Percentiles rank a stretch among this genome's conserved stretches.
phyloP scores from a whole-genome alignment of 2,113 vertebrate genomes.

The Uria lomvia region DNA sequence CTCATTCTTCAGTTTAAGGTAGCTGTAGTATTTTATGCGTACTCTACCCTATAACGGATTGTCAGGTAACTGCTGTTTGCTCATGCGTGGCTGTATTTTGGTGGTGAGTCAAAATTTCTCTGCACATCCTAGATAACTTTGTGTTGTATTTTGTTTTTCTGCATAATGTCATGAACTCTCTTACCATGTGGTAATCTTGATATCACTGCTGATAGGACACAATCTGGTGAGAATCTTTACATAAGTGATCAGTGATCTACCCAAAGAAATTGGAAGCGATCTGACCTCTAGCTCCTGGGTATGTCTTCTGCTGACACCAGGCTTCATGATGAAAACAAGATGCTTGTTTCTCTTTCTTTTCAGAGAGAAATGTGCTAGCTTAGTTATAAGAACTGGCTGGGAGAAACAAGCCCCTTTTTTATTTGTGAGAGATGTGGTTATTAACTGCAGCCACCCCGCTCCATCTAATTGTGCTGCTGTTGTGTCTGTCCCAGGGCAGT shows the following conservation, averaged over 20 bases:
- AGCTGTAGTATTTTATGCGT: background rate
- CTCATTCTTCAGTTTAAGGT: background rate
- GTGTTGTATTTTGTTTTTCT: background rate
- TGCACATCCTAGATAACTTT: background rate
- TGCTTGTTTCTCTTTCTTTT: background rate
- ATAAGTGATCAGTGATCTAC: background rate
- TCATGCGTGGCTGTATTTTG: background rate
- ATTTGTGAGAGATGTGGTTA: background rate
- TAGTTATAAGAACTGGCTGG: background rate
- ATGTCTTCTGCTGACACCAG: background rate
- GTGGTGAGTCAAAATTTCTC: background rate
- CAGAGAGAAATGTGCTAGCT: background rate
- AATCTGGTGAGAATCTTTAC: background rate
- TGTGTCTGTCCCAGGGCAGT: background rate
- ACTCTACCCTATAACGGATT: accelerated
- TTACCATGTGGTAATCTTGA: background rate
- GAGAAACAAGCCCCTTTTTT: background rate
- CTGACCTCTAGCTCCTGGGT: background rate
- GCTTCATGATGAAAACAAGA: background rate
- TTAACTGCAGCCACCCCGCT: background rate
- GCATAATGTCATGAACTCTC: background rate
- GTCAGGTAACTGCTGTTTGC: background rate
- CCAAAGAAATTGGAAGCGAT: background rate
- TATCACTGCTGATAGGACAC: background rate
- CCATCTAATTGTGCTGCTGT: background rate